These are phyloP conservation scores for Dryobota labecula DNA, from an alignment of 2,888 invertebrate species.

Conservation along the genomic window DNA sequence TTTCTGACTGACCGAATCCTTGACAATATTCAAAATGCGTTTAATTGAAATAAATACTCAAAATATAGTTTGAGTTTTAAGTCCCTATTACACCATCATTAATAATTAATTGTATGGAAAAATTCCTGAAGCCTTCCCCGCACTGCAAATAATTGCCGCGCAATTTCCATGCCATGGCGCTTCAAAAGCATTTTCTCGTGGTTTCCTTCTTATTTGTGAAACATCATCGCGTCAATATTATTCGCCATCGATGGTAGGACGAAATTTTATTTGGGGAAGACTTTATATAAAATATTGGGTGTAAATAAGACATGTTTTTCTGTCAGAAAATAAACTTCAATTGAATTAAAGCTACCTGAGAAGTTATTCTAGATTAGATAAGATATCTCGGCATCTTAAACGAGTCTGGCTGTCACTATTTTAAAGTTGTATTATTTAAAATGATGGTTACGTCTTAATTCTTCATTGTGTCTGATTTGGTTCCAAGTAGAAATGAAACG, in stretches of 20 bases:
- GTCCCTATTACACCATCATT: background rate
- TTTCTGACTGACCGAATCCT: too few species aligned
- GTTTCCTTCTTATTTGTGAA: background rate
- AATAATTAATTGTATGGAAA: background rate
- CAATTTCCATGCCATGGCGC: background rate
- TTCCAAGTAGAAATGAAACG: too few species aligned
- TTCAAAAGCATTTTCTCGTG: background rate
- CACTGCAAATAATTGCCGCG: background rate
- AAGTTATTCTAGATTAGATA: background rate
- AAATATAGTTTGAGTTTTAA: too few species aligned
- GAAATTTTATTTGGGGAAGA: background rate
- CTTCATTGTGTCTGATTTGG: too few species aligned
- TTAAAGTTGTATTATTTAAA: too few species aligned
- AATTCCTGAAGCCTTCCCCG: too few species aligned
- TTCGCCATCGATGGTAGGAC: background rate
- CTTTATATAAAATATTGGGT: background rate
- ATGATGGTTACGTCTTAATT: too few species aligned
- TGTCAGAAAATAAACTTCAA: background rate
- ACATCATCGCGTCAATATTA: background rate
- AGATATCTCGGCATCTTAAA: background rate
- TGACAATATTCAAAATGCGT: too few species aligned
- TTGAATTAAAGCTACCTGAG: background rate
- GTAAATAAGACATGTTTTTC: slow-evolving; percentile 2
- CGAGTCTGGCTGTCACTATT: background rate
- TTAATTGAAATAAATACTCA: too few species aligned